A percentile compares a stretch with the other conserved stretches of the same genome.
These are phyloP conservation scores for Argynnis bischoffii DNA, from an alignment of 2,888 invertebrate genomes.

Conservation along the genomic window DNA sequence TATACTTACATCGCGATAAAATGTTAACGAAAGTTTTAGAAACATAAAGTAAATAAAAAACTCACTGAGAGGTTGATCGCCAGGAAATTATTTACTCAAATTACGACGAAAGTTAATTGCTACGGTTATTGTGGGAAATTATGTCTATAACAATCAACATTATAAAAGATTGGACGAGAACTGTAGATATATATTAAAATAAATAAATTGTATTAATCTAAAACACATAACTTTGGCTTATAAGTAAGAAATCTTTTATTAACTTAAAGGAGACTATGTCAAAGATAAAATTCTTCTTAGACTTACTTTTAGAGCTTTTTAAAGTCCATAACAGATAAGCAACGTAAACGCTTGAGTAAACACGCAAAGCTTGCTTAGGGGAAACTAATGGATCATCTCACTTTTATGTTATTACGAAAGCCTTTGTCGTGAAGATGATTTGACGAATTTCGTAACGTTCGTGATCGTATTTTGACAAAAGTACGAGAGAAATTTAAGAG, in stretches of 20 bases:
- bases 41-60: neutral
- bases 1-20: neutral
- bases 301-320: neutral
- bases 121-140: constrained; percentile 18
- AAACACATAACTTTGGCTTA: no score
- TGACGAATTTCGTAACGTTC: constrained; percentile 30
- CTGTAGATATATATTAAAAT: neutral
- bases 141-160: constrained; percentile 10
- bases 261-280: no score
- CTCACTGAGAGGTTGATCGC: neutral
- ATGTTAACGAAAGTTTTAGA: neutral
- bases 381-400: constrained; percentile 29
- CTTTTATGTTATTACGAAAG: constrained; percentile 30
- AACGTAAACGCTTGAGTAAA: constrained; percentile 22
- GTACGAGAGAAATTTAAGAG: constrained; percentile 55
- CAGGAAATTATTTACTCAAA: constrained; percentile 11
- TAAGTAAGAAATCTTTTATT: no score
- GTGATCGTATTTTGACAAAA: constrained; percentile 49
- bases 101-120: constrained; percentile 27
- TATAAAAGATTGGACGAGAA: neutral
- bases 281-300: neutral
- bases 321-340: constrained; percentile 6
- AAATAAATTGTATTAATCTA: no score
- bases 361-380: constrained; percentile 26
- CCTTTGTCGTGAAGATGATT: constrained; percentile 34